Conservation (phyloP, 2,888 invertebrate species). For the Platycnemis pennipes region DNA sequence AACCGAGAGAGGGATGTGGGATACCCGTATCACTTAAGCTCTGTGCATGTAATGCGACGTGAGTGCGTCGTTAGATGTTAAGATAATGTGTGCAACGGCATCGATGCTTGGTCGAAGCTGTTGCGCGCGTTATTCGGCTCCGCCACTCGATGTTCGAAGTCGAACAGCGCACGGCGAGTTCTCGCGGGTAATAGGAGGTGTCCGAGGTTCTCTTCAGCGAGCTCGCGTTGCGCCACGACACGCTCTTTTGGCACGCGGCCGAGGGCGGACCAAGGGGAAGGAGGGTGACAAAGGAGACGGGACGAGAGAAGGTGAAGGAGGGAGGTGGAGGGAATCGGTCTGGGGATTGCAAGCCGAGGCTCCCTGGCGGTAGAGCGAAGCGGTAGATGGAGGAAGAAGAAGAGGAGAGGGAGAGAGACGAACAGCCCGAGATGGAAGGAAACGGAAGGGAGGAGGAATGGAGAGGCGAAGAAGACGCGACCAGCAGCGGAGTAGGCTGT, state of each 20-base stretch:
- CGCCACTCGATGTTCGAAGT: background rate
- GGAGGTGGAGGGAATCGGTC: background rate
- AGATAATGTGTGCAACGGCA: too few species aligned
- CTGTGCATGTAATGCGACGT: too few species aligned
- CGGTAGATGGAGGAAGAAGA: too few species aligned
- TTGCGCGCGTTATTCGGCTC: background rate
- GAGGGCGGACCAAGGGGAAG: background rate
- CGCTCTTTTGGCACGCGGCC: constrained; percentile 10
- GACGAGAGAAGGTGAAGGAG: background rate
- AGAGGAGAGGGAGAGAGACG: background rate
- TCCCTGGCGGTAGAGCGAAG: too few species aligned
- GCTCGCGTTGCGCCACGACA: background rate
- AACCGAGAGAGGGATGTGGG: too few species aligned
- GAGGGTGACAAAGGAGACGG: background rate
- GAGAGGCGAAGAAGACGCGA: background rate
- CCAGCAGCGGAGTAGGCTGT: background rate
- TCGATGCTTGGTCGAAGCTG: too few species aligned
- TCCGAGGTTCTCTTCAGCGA: background rate
- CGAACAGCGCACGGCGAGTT: background rate
- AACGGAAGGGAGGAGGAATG: background rate
- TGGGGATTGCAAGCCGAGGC: background rate
- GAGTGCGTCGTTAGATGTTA: too few species aligned
- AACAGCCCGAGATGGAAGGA: background rate
- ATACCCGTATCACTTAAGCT: too few species aligned
- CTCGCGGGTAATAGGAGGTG: background rate